These are phyloP conservation scores for Argentina silus DNA, from an alignment of 2,797 vertebrate species.

Conservation along the genomic window DNA sequence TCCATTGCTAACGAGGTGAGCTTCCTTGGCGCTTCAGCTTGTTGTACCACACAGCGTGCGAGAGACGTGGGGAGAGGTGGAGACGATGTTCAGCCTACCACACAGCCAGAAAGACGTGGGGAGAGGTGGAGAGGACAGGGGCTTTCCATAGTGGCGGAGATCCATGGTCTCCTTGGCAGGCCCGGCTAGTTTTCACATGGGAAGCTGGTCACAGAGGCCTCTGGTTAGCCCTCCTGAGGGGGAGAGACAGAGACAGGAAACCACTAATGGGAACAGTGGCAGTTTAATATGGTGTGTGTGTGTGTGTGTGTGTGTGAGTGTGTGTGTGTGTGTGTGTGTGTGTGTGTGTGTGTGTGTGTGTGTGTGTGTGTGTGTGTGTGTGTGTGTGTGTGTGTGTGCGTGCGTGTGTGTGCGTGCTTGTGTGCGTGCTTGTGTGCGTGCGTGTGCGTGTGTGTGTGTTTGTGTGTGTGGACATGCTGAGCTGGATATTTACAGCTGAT, in stretches of 20 bases:
- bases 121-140: neutral
- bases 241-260: conserved; percentile 60
- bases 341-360: conserved; percentile 1
- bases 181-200: conserved; percentile 59
- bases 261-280: conserved; percentile 69
- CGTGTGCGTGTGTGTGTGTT: neutral
- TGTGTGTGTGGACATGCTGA: conserved; percentile 5
- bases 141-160: conserved; percentile 15
- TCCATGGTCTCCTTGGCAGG: conserved; percentile 42
- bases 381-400: neutral
- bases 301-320: neutral
- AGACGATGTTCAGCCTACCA: neutral
- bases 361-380: conserved; percentile 7
- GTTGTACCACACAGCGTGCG: too few species aligned
- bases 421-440: neutral
- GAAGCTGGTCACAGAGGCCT: conserved; percentile 51
- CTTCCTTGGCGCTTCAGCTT: too few species aligned
- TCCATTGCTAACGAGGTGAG: too few species aligned
- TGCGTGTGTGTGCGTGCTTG: neutral
- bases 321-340: neutral
- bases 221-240: conserved; percentile 47
- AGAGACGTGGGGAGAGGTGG: neutral
- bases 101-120: too few species aligned
- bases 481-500: neutral
- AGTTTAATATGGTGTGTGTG: conserved; percentile 50